Evolutionary conservation across 2,888 invertebrate species (phyloP).

Genomic region (Oscheius myriophilus): DNA sequence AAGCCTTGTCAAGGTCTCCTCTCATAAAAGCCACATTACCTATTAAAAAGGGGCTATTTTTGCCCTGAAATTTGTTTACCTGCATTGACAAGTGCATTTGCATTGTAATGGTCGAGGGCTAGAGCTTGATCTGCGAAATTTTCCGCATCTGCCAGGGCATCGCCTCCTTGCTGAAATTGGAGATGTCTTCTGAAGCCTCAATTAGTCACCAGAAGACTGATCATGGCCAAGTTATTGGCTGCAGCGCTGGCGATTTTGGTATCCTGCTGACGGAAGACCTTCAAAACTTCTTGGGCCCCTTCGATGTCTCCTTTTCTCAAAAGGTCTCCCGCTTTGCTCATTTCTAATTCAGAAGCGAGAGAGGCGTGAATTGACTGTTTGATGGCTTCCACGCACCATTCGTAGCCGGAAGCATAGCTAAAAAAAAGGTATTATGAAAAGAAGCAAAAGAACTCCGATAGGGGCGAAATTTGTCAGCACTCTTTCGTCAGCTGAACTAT

Average conservation of each 20-base stretch:
- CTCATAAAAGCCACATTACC: constrained; percentile 82
- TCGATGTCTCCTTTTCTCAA: constrained; percentile 50
- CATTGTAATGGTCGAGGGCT: constrained; percentile 81
- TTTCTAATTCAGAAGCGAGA: constrained; percentile 87
- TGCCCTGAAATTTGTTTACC: constrained; percentile 8
- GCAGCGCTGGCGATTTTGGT: constrained; percentile 85
- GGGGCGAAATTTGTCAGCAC: constrained; percentile 28
- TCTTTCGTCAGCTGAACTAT: constrained; percentile 28
- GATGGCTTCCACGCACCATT: constrained; percentile 88
- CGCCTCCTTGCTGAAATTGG: constrained; percentile 80
- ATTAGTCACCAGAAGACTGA: constrained; percentile 80
- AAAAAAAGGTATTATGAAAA: constrained; percentile 14
- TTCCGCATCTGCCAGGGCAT: constrained; percentile 79
- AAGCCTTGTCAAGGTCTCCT: constrained; percentile 71
- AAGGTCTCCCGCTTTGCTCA: constrained; percentile 78
- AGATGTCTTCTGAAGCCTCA: not conserved
- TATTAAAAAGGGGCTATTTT: constrained; percentile 68
- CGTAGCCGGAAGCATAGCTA: constrained; percentile 32
- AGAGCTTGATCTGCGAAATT: constrained; percentile 82
- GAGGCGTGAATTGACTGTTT: constrained; percentile 85
- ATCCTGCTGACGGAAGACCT: constrained; percentile 77
- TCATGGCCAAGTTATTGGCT: constrained; percentile 85
- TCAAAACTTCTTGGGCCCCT: constrained; percentile 45
- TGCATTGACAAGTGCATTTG: constrained; percentile 84
- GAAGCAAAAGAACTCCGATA: constrained; percentile 23